These are phyloP conservation scores for Trachymyrmex cornetzi DNA, from an alignment of 1,140 invertebrate genomes.

Conservation along the genomic window DNA sequence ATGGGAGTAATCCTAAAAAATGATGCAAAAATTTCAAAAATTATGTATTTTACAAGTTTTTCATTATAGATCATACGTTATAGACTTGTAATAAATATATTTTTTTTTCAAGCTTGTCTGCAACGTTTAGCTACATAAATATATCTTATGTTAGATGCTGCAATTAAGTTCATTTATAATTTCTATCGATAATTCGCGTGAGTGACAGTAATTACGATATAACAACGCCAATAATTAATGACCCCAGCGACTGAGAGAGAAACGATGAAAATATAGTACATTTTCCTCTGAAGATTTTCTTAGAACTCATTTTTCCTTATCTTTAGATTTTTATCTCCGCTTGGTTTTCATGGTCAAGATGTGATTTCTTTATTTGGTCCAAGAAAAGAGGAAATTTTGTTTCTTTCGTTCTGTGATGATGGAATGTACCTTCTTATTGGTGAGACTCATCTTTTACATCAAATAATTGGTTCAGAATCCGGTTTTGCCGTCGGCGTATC, in stretches of 20 bases:
- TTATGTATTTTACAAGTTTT: background rate
- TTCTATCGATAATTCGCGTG: background rate
- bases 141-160: background rate
- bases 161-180: background rate
- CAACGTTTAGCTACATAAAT: background rate
- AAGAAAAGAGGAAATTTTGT: background rate
- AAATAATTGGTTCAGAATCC: conserved; percentile 22
- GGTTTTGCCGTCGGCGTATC: background rate
- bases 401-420: background rate
- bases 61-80: background rate
- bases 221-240: background rate
- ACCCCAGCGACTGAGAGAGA: background rate
- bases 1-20: background rate
- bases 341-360: background rate
- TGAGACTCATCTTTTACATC: background rate
- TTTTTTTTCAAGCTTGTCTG: background rate
- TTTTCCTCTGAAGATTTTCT: conserved; percentile 20
- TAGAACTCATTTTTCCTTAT: conserved; percentile 23
- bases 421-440: background rate
- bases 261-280: conserved; percentile 21
- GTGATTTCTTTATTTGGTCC: background rate
- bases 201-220: background rate
- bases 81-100: background rate
- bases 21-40: background rate
- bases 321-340: background rate